A percentile compares a stretch with the other conserved stretches of the same genome.
Conservation (phyloP, 2,888 invertebrate genomes). For the Netelia inedita region DNA sequence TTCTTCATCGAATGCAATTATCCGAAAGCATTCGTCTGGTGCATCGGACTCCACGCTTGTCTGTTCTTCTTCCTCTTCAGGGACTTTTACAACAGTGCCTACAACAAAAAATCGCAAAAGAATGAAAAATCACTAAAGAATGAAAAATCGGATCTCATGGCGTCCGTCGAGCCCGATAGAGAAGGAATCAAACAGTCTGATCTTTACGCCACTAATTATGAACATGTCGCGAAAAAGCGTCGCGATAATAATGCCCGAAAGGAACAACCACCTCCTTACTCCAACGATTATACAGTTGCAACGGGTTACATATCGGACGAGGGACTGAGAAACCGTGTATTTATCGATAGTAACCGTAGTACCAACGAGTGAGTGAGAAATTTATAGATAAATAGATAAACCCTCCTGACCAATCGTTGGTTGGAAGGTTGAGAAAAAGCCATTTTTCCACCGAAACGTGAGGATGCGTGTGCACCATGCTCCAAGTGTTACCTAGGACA, state of each 20-base stretch:
- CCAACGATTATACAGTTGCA: slow-evolving; percentile 84
- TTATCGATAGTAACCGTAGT: slow-evolving; percentile 82
- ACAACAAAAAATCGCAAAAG: slow-evolving; percentile 83
- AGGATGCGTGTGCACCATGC: slow-evolving; percentile 3
- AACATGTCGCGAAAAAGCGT: slow-evolving; percentile 21
- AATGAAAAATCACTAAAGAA: no score
- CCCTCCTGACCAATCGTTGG: neutral
- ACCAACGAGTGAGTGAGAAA: slow-evolving; percentile 36
- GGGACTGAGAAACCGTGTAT: slow-evolving; percentile 86
- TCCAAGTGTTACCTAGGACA: slow-evolving; percentile 20
- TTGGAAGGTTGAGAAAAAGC: no score
- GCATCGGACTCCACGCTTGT: slow-evolving; percentile 96
- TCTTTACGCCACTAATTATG: slow-evolving; percentile 30
- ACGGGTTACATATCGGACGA: slow-evolving; percentile 86
- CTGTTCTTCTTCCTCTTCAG: slow-evolving; percentile 97
- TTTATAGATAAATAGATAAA: neutral
- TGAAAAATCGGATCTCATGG: slow-evolving; percentile 4
- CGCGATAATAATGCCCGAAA: slow-evolving; percentile 16
- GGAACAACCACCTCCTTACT: slow-evolving; percentile 82
- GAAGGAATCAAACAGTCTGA: slow-evolving; percentile 50
- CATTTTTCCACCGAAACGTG: neutral
- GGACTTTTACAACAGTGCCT: slow-evolving; percentile 94
- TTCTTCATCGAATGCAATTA: slow-evolving; percentile 96
- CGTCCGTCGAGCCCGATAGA: slow-evolving; percentile 42
- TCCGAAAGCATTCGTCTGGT: slow-evolving; percentile 95